Percentiles rank a stretch among this genome's conserved stretches.
phyloP scores from a whole-genome alignment of 2,797 vertebrate species.

The Hemitrygon akajei region DNA sequence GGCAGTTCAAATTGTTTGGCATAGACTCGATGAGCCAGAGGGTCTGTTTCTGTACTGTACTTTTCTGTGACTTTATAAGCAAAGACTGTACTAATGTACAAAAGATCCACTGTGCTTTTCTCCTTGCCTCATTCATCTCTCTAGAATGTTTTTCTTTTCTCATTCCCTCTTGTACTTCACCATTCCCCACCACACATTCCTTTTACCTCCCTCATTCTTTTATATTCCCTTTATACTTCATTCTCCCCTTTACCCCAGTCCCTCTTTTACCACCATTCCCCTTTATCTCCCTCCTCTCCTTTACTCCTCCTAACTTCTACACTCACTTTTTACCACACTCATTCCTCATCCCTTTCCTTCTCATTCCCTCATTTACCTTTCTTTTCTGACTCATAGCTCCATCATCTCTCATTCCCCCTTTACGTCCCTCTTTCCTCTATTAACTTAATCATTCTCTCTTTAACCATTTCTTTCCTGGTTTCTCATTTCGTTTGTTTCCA shows the following conservation, averaged over 20 bases:
- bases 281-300: conserved; percentile 43
- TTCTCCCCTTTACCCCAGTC: not conserved
- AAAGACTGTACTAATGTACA: too few relatives aligned
- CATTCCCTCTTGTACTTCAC: not conserved
- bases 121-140: too few relatives aligned
- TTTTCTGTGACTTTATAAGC: too few relatives aligned
- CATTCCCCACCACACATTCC: not conserved
- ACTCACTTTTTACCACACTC: conserved; percentile 59
- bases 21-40: too few relatives aligned
- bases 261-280: not conserved
- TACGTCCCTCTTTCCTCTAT: conserved; percentile 69
- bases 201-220: not conserved
- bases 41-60: too few relatives aligned
- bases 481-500: not conserved
- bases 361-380: conserved; percentile 66
- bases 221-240: too few relatives aligned
- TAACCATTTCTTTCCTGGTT: not conserved
- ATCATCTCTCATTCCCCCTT: conserved; percentile 56
- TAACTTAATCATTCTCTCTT: conserved; percentile 37
- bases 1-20: too few relatives aligned
- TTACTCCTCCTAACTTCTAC: conserved; percentile 53
- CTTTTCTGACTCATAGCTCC: conserved; percentile 42
- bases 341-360: conserved; percentile 63
- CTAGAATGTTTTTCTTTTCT: too few relatives aligned
- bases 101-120: too few relatives aligned